phyloP scores from a whole-genome alignment of 2,888 invertebrate genomes.

The Conus canariensis region DNA sequence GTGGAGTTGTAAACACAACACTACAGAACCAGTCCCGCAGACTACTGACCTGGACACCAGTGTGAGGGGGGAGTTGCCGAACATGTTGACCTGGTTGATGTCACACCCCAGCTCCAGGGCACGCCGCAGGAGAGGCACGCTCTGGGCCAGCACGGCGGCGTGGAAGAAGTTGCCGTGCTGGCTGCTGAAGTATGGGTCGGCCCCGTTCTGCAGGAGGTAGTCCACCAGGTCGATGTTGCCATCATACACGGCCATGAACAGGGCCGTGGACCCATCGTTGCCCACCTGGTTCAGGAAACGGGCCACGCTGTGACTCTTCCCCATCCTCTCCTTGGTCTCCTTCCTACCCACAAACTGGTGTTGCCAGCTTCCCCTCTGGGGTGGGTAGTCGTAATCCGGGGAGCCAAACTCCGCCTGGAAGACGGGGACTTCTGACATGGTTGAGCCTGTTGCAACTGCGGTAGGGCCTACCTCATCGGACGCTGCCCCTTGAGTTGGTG shows the following conservation, averaged over 20 bases:
- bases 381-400: conserved; percentile 3
- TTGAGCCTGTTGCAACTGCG: neutral
- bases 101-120: conserved; percentile 55
- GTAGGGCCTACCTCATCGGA: neutral
- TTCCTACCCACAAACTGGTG: neutral
- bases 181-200: conserved; percentile 53
- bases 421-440: neutral
- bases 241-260: conserved; percentile 59
- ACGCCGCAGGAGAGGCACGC: conserved; percentile 52
- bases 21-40: too few species aligned
- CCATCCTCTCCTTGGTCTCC: neutral
- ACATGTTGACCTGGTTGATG: conserved; percentile 56
- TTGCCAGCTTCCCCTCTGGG: neutral
- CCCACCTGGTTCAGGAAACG: conserved; percentile 36
- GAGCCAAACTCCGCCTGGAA: conserved; percentile 36
- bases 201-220: conserved; percentile 56
- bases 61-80: conserved; percentile 61
- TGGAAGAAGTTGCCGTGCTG: conserved; percentile 59
- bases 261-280: conserved; percentile 52
- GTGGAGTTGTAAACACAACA: conserved; percentile 53
- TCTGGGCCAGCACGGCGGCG: conserved; percentile 57
- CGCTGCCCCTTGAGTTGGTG: neutral
- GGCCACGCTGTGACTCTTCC: neutral
- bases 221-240: conserved; percentile 54
- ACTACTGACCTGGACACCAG: conserved; percentile 41